Conservation (phyloP, 2,113 vertebrate species). For the Ellobius talpinus region DNA sequence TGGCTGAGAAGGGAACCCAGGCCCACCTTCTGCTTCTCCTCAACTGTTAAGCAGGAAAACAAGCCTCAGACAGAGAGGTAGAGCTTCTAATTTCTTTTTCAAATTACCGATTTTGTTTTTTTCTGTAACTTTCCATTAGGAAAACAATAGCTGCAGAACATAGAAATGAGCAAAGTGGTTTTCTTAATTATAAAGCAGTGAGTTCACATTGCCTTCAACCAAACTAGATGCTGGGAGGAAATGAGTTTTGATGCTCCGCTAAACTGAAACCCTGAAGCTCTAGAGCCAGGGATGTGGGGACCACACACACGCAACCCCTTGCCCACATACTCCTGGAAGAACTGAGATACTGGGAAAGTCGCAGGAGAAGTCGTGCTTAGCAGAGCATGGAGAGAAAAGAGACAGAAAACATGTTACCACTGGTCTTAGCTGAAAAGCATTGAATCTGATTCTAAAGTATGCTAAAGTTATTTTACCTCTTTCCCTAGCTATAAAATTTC, state of each 20-base stretch:
- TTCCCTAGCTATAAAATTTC: conserved; percentile 12
- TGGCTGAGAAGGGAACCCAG: background rate
- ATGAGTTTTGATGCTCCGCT: conserved; percentile 52
- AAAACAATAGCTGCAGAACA: background rate
- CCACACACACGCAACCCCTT: too few species aligned
- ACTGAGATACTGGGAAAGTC: background rate
- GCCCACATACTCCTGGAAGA: background rate
- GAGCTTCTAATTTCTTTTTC: background rate
- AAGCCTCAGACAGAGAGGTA: background rate
- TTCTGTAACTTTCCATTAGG: conserved; percentile 18
- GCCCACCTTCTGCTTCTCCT: background rate
- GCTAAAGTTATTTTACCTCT: background rate
- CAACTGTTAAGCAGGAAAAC: background rate
- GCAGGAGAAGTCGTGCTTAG: background rate
- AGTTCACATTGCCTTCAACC: conserved; percentile 53
- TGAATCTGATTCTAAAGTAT: background rate
- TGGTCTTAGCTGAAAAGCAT: background rate
- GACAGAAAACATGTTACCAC: background rate
- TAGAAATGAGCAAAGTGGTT: background rate
- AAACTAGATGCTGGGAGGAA: conserved; percentile 61
- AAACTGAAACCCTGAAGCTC: conserved; percentile 36
- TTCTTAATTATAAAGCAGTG: conserved; percentile 50
- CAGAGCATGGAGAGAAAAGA: background rate
- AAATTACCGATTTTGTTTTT: conserved; percentile 35
- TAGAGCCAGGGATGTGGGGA: background rate